A percentile compares a stretch with the other conserved stretches of the same genome.
Conservation (phyloP, 2,888 invertebrate genomes). For the Belgica antarctica region DNA sequence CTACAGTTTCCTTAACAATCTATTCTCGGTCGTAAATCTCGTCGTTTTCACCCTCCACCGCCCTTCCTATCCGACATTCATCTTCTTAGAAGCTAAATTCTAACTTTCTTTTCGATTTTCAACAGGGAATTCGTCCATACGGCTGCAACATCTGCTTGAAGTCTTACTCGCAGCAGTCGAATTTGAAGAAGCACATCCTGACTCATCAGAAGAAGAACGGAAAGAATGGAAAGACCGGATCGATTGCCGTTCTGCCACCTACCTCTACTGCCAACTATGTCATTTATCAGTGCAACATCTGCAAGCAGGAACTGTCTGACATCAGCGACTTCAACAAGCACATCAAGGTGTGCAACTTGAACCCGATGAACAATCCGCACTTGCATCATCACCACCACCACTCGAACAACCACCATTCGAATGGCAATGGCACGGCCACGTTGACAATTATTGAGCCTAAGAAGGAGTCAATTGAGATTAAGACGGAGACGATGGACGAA, state of each 20-base stretch:
- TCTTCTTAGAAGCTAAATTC: neutral
- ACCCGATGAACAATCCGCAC: slow-evolving; percentile 43
- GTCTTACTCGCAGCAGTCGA: slow-evolving; percentile 45
- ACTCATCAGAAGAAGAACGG: slow-evolving; percentile 45
- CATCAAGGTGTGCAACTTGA: slow-evolving; percentile 42
- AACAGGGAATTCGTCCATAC: slow-evolving; percentile 43
- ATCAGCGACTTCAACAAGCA: slow-evolving; percentile 43
- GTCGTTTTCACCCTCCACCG: no score
- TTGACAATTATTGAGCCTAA: slow-evolving; percentile 33
- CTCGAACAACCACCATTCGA: no score
- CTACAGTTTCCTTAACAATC: no score
- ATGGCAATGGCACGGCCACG: slow-evolving; percentile 24
- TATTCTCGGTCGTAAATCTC: no score
- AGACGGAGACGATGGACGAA: slow-evolving; percentile 42
- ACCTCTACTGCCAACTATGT: slow-evolving; percentile 42
- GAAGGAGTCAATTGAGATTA: slow-evolving; percentile 42
- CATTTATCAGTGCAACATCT: slow-evolving; percentile 44
- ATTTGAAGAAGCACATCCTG: slow-evolving; percentile 45
- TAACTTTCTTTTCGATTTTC: neutral
- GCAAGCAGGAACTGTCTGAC: slow-evolving; percentile 39
- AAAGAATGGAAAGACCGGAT: slow-evolving; percentile 39
- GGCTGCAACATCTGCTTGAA: slow-evolving; percentile 45
- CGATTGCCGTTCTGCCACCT: slow-evolving; percentile 41
- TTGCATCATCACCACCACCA: slow-evolving; percentile 29
- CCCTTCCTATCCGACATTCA: no score